Evolutionary conservation across 1,140 invertebrate species (phyloP), one percentile per base, ranked within the genome.

Genomic region (Amyelois transitella): DNA sequence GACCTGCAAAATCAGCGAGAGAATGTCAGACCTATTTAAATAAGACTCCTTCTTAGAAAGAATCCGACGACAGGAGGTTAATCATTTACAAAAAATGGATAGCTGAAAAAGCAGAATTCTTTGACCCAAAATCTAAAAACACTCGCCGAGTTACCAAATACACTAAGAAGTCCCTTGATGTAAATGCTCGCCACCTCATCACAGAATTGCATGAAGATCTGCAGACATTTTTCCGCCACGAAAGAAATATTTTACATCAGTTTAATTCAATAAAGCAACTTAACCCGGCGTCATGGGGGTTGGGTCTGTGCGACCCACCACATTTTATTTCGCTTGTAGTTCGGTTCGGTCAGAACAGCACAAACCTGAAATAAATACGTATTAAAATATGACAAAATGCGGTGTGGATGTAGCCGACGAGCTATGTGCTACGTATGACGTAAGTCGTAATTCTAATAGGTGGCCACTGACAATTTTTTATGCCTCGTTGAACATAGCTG

Each of bases 331-430:
- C n/a, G n/a, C n/a, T n/a, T n/a, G n/a, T n/a, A n/a, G n/a, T n/a
- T n/a, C n/a, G n/a, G n/a, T n/a, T n/a, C n/a, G n/a, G n/a, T n/a
- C n/a, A n/a, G n/a, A 60, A 25, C 44, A 56, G 22, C n/a, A 58
- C 10, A 71, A 71, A 47, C 54, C 62, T 5, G 62, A 67, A 43
- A 67, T 64, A 38, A 71, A 53, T 25, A 62, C 56, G n/a, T 64
- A 32, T 64, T 63, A 69, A 32, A 66, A 70, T 28, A 28, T 0
- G 3, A 64, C 60, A 24, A 66, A 66, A 56, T 17, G 48, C 51
- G 59, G 57, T 18, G 66, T 69, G 0, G 62, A 69, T 51, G 60
- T 65, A n/a, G 54, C 25, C 0, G 54, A 56, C 18, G 54, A 56
- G 24, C 19, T 55, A 1, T 58, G 47, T 48, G 49, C 45, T 49